Evolutionary conservation across 23 tunicate genomes (phyloP), one percentile per base, ranked within the genome.

Genomic region (Oikopleura vanhoeffeni): DNA sequence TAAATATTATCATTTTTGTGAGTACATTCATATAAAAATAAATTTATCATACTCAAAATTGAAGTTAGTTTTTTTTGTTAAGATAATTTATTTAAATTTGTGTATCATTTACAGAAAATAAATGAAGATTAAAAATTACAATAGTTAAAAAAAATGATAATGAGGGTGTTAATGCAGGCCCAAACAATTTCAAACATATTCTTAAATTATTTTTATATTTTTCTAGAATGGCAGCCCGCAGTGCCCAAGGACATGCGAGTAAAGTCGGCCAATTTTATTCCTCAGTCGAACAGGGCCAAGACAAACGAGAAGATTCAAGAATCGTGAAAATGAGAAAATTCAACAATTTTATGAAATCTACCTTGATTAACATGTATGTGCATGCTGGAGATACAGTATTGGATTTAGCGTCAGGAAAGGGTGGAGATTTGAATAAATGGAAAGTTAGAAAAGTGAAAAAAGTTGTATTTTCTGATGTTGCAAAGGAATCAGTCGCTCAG

Each of bases 351-450:
- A 71, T 71, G 38, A 71, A 71, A 30, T 71, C 79, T 33, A 32
- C 32, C 3, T 32, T 71, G 79, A 13, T 71, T 30, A 71, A 71
- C 35, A 71, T 30, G 27, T 71, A 71, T 30, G 79, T 71, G 4
- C 27, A 71, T 13, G 34, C 27, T 33, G 79, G 79, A 32, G 79
- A 71, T 71, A 2, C 79, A 2, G 2, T 18, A 2, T 38, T 71
- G 38, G 79, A 71, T 30, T 71, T 71, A 32, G 79, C 79, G 32
- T 71, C 79, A 2, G 79, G 79, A 71, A 71, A 71, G 35, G 79
- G 79, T 71, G 79, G 79, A 28, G 79, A 71, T 71, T 71, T 71
- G 79, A 71, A 71, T 32, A 71, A 71, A 71, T 71, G 79, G 79
- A 32, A 32, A 24, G 35, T 71, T 2, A 18, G 35, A 30, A 18